phyloP scores from a whole-genome alignment of 2,888 invertebrate species.

The Gastrophysa polygoni region DNA sequence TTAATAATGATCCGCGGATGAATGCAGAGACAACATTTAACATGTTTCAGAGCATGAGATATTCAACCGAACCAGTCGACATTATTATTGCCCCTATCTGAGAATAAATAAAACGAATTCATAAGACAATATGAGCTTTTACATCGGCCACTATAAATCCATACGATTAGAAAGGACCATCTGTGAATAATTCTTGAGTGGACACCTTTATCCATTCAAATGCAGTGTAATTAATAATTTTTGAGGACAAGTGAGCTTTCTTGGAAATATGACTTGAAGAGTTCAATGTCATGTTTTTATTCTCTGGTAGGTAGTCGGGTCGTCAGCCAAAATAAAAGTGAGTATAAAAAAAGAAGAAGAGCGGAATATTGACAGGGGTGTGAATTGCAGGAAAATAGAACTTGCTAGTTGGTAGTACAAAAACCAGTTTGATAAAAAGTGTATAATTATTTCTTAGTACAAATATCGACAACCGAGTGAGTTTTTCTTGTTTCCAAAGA shows the following conservation, averaged over 20 bases:
- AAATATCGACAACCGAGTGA: too few species aligned
- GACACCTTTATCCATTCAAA: not conserved
- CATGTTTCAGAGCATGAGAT: conserved; percentile 29
- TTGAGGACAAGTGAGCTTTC: not conserved
- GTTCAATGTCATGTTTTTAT: too few species aligned
- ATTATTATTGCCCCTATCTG: conserved; percentile 34
- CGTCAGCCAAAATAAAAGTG: too few species aligned
- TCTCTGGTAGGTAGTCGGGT: too few species aligned
- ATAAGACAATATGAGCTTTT: conserved; percentile 34
- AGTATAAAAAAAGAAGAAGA: too few species aligned
- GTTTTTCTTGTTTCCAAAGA: too few species aligned
- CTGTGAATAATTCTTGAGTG: conserved; percentile 1
- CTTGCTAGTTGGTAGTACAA: too few species aligned
- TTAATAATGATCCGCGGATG: conserved; percentile 27
- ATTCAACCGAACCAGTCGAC: conserved; percentile 33
- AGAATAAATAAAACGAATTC: conserved; percentile 33
- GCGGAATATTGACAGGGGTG: too few species aligned
- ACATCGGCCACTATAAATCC: conserved; percentile 28
- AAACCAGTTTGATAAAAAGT: too few species aligned
- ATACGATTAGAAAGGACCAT: conserved; percentile 26
- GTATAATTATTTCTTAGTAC: too few species aligned
- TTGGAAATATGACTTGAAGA: too few species aligned
- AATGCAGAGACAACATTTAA: conserved; percentile 37
- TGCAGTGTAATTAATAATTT: not conserved
- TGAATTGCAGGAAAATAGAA: too few species aligned